Percentiles rank a stretch among this genome's conserved stretches.
phyloP scores from a whole-genome alignment of 1,140 invertebrate species.

The Eumeta japonica region DNA sequence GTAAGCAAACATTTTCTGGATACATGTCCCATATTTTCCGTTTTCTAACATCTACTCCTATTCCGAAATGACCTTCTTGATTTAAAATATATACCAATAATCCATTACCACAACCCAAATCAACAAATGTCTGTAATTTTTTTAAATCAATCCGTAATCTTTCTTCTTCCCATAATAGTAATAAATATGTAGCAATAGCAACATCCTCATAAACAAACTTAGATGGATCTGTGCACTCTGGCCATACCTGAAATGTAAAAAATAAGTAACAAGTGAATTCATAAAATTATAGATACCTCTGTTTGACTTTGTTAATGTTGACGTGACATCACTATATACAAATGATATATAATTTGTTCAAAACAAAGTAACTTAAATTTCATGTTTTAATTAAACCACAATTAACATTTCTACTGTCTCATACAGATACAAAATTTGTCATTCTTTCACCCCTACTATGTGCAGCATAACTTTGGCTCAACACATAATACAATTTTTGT shows the following conservation, averaged over 20 bases:
- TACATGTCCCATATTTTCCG: constrained; percentile 90
- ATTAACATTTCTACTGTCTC: too few relatives aligned
- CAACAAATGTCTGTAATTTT: constrained; percentile 75
- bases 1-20: constrained; percentile 50
- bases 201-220: constrained; percentile 98
- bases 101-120: constrained; percentile 97
- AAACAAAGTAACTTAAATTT: too few relatives aligned
- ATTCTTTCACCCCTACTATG: too few relatives aligned
- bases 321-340: too few relatives aligned
- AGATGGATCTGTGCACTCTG: constrained; percentile 86
- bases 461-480: too few relatives aligned
- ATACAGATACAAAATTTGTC: too few relatives aligned
- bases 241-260: constrained; percentile 70
- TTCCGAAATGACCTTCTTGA: constrained; percentile 80
- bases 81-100: constrained; percentile 86
- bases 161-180: constrained; percentile 72
- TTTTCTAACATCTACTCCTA: constrained; percentile 86
- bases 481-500: too few relatives aligned
- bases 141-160: constrained; percentile 37
- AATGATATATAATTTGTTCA: too few relatives aligned
- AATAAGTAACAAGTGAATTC: constrained; percentile 5
- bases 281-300: too few relatives aligned
- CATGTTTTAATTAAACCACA: too few relatives aligned
- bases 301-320: too few relatives aligned
- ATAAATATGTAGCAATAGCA: constrained; percentile 89